Percentiles rank a stretch among this genome's conserved stretches.
phyloP scores from a whole-genome alignment of 2,113 vertebrate species.

The Serinus canaria region DNA sequence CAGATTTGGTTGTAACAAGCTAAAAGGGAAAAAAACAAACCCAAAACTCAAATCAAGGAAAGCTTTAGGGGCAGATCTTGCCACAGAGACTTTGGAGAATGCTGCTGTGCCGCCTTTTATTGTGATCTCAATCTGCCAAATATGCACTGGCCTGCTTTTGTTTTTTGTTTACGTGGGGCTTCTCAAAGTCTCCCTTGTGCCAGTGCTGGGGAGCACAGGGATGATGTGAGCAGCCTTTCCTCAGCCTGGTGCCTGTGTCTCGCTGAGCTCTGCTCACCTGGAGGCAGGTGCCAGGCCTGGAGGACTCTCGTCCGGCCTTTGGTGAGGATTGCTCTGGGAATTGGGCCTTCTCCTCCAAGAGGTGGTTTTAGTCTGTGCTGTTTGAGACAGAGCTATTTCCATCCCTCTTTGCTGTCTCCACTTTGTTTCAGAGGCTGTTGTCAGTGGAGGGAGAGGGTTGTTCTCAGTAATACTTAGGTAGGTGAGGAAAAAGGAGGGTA shows the following conservation, averaged over 20 bases:
- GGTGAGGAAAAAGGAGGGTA: not conserved
- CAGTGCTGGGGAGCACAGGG: accelerated
- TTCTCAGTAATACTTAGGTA: not conserved
- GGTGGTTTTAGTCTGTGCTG: not conserved
- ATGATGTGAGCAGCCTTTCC: not conserved
- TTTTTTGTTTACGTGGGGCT: not conserved
- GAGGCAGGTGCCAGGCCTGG: not conserved
- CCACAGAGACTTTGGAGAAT: not conserved
- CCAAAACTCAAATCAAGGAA: not conserved
- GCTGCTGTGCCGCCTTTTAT: not conserved
- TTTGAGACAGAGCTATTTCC: not conserved
- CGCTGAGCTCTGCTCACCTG: not conserved
- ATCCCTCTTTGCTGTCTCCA: not conserved
- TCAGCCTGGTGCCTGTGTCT: accelerated
- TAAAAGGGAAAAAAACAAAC: not conserved
- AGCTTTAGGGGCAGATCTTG: not conserved
- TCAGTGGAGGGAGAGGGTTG: not conserved
- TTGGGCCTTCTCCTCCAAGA: not conserved
- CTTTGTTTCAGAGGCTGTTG: not conserved
- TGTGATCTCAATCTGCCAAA: not conserved
- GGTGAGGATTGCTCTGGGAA: not conserved
- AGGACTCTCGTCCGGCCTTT: accelerated
- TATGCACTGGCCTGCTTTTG: not conserved
- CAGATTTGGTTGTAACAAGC: not conserved
- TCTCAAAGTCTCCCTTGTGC: not conserved